Percentiles rank a stretch among this genome's conserved stretches.
Evolutionary conservation across 2,888 invertebrate species (phyloP).

Genomic region (Mythimna ferrago): DNA sequence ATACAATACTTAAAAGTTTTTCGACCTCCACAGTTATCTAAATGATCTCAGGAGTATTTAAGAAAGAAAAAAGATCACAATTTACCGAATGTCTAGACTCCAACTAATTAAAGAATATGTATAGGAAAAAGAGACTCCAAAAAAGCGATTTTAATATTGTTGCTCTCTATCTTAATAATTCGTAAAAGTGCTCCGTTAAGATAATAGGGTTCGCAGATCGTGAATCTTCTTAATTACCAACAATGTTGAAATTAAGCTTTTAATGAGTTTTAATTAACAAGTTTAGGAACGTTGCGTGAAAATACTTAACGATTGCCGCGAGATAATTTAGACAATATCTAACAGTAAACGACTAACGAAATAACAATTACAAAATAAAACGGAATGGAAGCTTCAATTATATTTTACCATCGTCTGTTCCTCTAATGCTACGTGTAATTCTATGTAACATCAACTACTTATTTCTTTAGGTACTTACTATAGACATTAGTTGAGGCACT

Average conservation of each 20-base stretch:
- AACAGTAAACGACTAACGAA: slow-evolving; percentile 50
- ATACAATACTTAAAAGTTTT: slow-evolving; percentile 22
- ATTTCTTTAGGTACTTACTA: neutral
- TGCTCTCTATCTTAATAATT: slow-evolving; percentile 83
- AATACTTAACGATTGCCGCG: slow-evolving; percentile 77
- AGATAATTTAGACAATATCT: slow-evolving; percentile 71
- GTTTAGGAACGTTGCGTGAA: slow-evolving; percentile 83
- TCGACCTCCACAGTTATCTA: neutral
- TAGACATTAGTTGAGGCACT: neutral
- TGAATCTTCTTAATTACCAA: slow-evolving; percentile 89
- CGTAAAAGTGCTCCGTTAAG: slow-evolving; percentile 80
- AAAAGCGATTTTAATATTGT: slow-evolving; percentile 77
- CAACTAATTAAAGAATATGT: slow-evolving; percentile 36
- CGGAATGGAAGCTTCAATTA: slow-evolving; percentile 8
- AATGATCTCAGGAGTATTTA: neutral
- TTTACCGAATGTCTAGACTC: slow-evolving; percentile 40
- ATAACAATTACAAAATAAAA: slow-evolving; percentile 42
- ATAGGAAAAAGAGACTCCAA: slow-evolving; percentile 44
- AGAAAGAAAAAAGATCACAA: neutral
- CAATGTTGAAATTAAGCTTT: slow-evolving; percentile 88
- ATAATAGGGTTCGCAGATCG: slow-evolving; percentile 86
- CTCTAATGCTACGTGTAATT: neutral
- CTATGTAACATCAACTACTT: neutral
- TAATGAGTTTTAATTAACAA: slow-evolving; percentile 89
- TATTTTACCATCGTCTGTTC: slow-evolving; percentile 16